Evolutionary conservation across 2,113 vertebrate species (phyloP), one percentile per base, ranked within the genome.

Genomic region (Oncorhynchus masou): DNA sequence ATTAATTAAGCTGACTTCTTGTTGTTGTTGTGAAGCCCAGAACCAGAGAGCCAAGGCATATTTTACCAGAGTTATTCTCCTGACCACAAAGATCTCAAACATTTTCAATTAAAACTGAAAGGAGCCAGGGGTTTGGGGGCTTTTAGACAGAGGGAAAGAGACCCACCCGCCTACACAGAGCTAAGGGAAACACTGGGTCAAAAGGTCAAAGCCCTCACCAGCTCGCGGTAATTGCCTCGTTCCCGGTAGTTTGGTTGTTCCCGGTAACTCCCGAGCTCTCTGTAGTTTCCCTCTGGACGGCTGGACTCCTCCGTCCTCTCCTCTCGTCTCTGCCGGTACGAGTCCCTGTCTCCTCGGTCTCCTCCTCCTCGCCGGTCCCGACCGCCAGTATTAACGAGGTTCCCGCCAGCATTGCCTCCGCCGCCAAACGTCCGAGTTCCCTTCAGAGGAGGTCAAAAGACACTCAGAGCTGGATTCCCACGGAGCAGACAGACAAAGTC

Each of bases 391-490:
- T 89, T 92, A 83, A 81, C 95, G 79, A 99, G 95, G 91, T 98
- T 98, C 89, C 94, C 92, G 84, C 97, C 95, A 68, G 92, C 96
- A 73, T 91, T 95, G 69, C 95, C 95, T 74, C 96, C 96, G 72
- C 97, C 97, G 74, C 98, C 97, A 89, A 99, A 99, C 0, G 95
- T 97, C 77, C 97, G 97, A 16, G 90, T 87, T 77, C 79, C 90
- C 91, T 92, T 77, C 75, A 39, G 75, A 60, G 82, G 70, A 22
- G 59, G 51, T 45, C 9, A 24, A 24, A 3, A 20, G 59, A 9
- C 20, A 20, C 16, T n/a, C 19, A 22, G 57, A 4, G 57, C 4
- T 13, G 59, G 5, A 9, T 62, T 54, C 51, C 51, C 51, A 1
- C 15, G 1, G 3, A 3, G 15, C 16, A 19, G 51, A 62, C 59